Evolutionary conservation across 2,113 vertebrate genomes (phyloP).

Genomic region (Patagioenas fasciata): DNA sequence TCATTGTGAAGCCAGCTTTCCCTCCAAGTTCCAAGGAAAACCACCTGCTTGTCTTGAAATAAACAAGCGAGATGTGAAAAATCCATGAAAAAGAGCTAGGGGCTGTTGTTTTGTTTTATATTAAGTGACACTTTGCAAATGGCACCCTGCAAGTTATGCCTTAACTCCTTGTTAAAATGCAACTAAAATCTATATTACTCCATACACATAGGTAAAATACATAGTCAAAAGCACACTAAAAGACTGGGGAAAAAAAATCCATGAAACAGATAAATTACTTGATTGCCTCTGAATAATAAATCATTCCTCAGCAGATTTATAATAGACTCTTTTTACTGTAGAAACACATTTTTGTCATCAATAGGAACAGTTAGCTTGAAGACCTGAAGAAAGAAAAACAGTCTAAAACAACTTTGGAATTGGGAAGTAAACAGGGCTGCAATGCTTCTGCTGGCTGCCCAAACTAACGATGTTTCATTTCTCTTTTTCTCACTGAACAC

Average conservation of each 20-base stretch:
- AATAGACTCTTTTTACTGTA: neutral
- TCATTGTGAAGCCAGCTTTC: neutral
- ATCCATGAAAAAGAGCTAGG: neutral
- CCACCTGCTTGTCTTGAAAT: neutral
- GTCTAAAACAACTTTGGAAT: slow-evolving; percentile 13
- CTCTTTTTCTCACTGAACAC: neutral
- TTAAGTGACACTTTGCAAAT: slow-evolving; percentile 46
- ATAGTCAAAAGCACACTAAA: slow-evolving; percentile 10
- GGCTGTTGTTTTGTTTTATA: slow-evolving; percentile 24
- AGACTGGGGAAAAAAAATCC: neutral
- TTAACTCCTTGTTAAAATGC: slow-evolving; percentile 33
- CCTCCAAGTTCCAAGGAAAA: neutral
- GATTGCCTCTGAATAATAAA: slow-evolving; percentile 22
- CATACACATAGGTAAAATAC: neutral
- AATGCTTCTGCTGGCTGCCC: neutral
- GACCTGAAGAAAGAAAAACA: neutral
- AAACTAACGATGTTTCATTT: neutral
- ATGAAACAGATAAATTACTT: neutral
- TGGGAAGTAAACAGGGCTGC: neutral
- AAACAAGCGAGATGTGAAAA: neutral
- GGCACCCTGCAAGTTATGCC: slow-evolving; percentile 26
- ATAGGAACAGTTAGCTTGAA: neutral
- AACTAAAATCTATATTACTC: neutral
- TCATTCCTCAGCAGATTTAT: neutral
- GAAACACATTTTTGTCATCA: neutral